A percentile compares a stretch with the other conserved stretches of the same genome.
phyloP scores from a whole-genome alignment of 1,140 invertebrate genomes.

The Penaeus japonicus region DNA sequence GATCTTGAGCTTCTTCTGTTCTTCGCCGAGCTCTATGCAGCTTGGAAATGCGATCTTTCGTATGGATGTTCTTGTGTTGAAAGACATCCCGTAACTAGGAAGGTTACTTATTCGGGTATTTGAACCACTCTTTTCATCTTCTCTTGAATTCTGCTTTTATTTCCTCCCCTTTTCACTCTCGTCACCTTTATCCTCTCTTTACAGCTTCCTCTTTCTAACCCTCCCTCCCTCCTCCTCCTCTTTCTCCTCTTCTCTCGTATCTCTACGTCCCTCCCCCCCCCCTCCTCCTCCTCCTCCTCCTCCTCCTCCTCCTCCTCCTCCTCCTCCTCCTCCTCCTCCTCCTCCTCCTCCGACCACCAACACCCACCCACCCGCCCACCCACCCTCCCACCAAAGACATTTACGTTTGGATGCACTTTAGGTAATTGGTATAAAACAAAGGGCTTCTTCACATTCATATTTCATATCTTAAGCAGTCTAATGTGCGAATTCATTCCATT shows the following conservation, averaged over 20 bases:
- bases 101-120: neutral
- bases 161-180: neutral
- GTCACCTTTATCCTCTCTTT: neutral
- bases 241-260: too few relatives aligned
- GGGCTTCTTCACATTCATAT: slow-evolving; percentile 35
- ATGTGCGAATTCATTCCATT: slow-evolving; percentile 27
- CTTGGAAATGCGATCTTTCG: too few relatives aligned
- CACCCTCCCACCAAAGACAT: neutral
- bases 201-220: neutral
- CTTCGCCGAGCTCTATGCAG: too few relatives aligned
- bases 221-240: neutral
- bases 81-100: too few relatives aligned
- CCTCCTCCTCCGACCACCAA: neutral
- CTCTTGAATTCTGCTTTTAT: neutral
- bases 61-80: too few relatives aligned
- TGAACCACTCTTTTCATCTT: neutral
- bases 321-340: neutral
- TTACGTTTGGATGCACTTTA: slow-evolving; percentile 50
- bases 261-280: neutral
- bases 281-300: neutral
- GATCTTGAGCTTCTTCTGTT: neutral
- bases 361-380: neutral
- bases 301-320: neutral
- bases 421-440: slow-evolving; percentile 49
- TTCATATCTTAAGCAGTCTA: slow-evolving; percentile 24